Evolutionary conservation across 2,888 invertebrate species (phyloP), one percentile per base, ranked within the genome.

Genomic region (Aspidiotus destructor): DNA sequence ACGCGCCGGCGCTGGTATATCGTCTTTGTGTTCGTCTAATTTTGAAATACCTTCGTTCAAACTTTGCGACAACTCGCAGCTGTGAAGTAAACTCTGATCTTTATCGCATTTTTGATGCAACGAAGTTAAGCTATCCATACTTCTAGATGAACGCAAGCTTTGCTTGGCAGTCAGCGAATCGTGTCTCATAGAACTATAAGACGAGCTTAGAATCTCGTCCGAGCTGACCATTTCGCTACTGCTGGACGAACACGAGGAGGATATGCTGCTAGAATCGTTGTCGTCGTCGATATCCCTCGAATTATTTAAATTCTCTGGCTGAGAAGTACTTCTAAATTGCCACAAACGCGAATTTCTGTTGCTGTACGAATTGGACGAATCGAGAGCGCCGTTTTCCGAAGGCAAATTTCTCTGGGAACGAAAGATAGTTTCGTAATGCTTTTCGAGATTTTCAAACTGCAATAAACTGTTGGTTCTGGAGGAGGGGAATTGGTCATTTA

Each of bases 391-490:
- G 8, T 57, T 57, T 11, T 73, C 73, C 16, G 72, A 71, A 11
- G 73, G 72, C 28, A 28, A 28, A 16, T 72, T 72, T 7, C 48
- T 10, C 67, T 73, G 72, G 8, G 74, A 73, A 74, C 76, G 76
- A 72, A 78, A 79, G 13, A 77, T 76, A 61, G 78, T 79, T 74
- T 83, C 83, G 74, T 86, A 81, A 73, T 85, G 86, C 58, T 84
- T 83, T 76, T 91, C 91, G 70, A 91, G 80, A 7, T 87, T 88
- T 79, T 91, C 91, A 78, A 92, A 92, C 78, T 90, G 90, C 71
- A 91, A 82, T 71, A 92, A 80, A 73, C 89, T 89, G 72, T 88
- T 88, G 71, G 89, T 88, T 72, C 90, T 84, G 41, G 72, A 72
- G 41, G 72, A 72, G 13, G 70, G 68, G 41, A 58, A 62, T 10